A percentile compares a stretch with the other conserved stretches of the same genome.
These are phyloP conservation scores for Mizuhopecten yessoensis DNA, from an alignment of 1,140 invertebrate species.

Conservation along the genomic window DNA sequence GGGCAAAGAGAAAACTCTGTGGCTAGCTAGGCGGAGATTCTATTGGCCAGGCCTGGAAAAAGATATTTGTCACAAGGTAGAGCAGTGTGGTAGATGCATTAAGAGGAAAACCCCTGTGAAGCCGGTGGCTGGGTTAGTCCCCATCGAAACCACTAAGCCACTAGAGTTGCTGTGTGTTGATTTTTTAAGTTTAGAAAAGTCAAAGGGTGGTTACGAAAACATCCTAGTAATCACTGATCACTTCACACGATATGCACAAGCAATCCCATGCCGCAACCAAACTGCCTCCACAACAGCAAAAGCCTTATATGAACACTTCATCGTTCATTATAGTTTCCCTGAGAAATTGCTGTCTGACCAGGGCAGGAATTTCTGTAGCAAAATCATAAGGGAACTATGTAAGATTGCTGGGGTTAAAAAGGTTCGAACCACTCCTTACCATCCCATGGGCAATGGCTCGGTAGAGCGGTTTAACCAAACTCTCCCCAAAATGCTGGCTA, in stretches of 20 bases:
- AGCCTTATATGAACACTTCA: constrained; percentile 47
- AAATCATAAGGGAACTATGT: constrained; percentile 1
- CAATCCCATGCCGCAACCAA: constrained; percentile 62
- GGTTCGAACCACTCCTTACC: constrained; percentile 43
- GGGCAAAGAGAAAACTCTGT: constrained; percentile 44
- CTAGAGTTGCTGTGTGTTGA: constrained; percentile 63
- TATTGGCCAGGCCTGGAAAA: constrained; percentile 59
- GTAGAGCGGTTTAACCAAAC: constrained; percentile 15
- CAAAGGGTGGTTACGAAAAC: constrained; percentile 57
- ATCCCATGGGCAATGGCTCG: neutral
- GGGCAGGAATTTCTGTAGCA: constrained; percentile 40
- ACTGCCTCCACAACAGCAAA: constrained; percentile 56
- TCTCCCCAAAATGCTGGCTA: constrained; percentile 44
- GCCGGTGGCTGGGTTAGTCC: constrained; percentile 44
- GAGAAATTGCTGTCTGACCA: constrained; percentile 52
- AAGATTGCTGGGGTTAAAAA: constrained; percentile 43
- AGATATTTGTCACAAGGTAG: constrained; percentile 47
- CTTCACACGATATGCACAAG: too few relatives aligned
- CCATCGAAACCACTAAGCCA: constrained; percentile 48
- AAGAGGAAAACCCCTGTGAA: constrained; percentile 47
- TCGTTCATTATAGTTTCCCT: constrained; percentile 52
- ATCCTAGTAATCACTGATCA: constrained; percentile 71
- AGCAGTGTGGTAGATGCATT: constrained; percentile 45
- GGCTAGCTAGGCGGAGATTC: constrained; percentile 55
- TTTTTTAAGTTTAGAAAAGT: constrained; percentile 59